Conservation (phyloP, 2,113 vertebrate genomes). For the Urocynchramus pylzowi region DNA sequence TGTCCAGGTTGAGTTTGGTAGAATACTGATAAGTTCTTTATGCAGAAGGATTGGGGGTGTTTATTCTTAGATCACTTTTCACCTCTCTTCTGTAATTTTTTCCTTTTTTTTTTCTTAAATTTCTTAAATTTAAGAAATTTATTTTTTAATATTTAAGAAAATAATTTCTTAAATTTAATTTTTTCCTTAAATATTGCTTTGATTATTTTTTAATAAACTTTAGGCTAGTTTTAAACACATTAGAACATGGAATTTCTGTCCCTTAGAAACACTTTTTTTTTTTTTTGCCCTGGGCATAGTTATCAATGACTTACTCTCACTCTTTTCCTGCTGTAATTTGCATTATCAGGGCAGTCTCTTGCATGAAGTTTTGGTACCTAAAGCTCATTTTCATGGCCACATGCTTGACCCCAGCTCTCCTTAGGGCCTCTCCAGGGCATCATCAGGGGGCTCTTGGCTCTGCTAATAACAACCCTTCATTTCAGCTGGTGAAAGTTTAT, state of each 20-base stretch:
- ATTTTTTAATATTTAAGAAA: neutral
- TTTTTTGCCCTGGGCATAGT: neutral
- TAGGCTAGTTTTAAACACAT: neutral
- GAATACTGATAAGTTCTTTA: rapidly evolving
- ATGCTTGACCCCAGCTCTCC: conserved; percentile 75
- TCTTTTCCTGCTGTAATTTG: conserved; percentile 61
- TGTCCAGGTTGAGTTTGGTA: neutral
- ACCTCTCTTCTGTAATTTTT: neutral
- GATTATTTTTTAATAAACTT: neutral
- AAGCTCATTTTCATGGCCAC: conserved; percentile 77
- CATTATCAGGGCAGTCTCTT: conserved; percentile 58
- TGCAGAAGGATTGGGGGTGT: rapidly evolving
- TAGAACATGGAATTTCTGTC: neutral
- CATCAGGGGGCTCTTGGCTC: conserved; percentile 73
- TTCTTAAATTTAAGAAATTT: neutral
- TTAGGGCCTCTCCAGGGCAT: conserved; percentile 68
- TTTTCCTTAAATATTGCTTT: neutral
- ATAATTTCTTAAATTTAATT: neutral
- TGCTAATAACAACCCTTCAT: conserved; percentile 73
- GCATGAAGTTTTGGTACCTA: conserved; percentile 46
- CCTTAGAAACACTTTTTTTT: neutral
- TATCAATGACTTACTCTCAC: conserved; percentile 31
- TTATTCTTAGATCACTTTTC: neutral
- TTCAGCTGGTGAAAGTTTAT: conserved; percentile 74
- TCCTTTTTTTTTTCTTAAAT: neutral